Base-by-base conservation (phyloP, 2,113 vertebrate species). In the Cygnus atratus region DNA sequence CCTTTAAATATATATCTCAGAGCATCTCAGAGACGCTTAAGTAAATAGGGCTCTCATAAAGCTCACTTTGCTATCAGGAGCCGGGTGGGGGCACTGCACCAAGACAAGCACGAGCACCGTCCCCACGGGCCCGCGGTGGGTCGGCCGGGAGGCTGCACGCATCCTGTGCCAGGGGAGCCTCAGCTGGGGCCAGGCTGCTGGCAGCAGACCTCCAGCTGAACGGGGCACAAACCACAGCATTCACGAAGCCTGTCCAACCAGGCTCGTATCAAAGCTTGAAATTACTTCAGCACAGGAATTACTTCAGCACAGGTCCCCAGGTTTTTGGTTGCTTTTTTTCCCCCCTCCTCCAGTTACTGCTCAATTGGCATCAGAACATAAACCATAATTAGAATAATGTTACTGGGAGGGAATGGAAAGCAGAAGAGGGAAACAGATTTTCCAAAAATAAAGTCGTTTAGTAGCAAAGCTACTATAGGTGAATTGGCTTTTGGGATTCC, bases 181-280 rank as follows among this genome's bases (percentile, higher is more conserved):
- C 20, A 28, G 79, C 37, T 46, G 72, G 21, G 25, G 78, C 59
- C 9, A 11, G 48, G 19, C 3, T 24, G 18, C 5, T 3, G 11
- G 26, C 46, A 48, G 10, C 0, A 0, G 46, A 22, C 37, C 71
- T 15, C 55, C 73, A 86, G 20, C 5, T 10, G 13, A 14, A 50
- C 1, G 3, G 29, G 31, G n/a, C 70, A 78, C 37, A 33, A n/a
- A 62, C 7, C 52, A 28, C 46, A 28, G 4, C 0, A 0, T 14
- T 3, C 4, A 35, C 1, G n/a, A 16, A n/a, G 44, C 26, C 0
- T 2, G 24, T 16, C 77, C 39, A 59, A 73, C 28, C 0, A 12
- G 62, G 17, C 14, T 57, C 35, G 9, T 3, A 3, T 3, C 73
- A n/a, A 37, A 24, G 41, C 46, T 52, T 35, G 15, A 5, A 25